Evolutionary conservation across 2,797 vertebrate species (phyloP).

Genomic region (Neomorphus geoffroyi): DNA sequence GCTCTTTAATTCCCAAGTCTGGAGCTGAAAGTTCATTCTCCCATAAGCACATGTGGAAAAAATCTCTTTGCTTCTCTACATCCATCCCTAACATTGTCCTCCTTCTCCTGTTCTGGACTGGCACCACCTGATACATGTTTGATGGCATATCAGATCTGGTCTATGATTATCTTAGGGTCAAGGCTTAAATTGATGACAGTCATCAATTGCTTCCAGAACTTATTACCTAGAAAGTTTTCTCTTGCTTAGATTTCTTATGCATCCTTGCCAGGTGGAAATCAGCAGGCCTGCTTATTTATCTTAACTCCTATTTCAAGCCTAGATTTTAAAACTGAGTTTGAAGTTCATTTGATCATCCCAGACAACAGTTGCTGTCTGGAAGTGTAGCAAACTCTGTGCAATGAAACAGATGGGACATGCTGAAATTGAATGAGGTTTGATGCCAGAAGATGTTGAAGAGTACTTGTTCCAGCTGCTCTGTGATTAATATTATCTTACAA

Average conservation of each 20-base stretch:
- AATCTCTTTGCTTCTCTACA: not conserved
- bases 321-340: not conserved
- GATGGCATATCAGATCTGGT: accelerated
- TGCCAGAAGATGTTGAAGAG: not conserved
- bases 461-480: not conserved
- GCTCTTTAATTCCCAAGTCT: not conserved
- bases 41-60: not conserved
- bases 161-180: not conserved
- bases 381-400: not conserved
- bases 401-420: not conserved
- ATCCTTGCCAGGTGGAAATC: not conserved
- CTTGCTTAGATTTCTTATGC: not conserved
- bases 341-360: not conserved
- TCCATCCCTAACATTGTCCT: not conserved
- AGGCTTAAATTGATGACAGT: not conserved
- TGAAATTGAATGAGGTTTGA: not conserved
- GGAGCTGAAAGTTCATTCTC: not conserved
- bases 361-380: not conserved
- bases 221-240: not conserved
- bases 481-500: not conserved
- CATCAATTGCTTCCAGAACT: not conserved
- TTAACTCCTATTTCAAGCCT: not conserved
- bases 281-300: not conserved
- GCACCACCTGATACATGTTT: not conserved
- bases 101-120: not conserved